A percentile compares a stretch with the other conserved stretches of the same genome.
These are phyloP conservation scores for Holocentrus rufus DNA, from an alignment of 2,797 vertebrate species.

Conservation along the genomic window DNA sequence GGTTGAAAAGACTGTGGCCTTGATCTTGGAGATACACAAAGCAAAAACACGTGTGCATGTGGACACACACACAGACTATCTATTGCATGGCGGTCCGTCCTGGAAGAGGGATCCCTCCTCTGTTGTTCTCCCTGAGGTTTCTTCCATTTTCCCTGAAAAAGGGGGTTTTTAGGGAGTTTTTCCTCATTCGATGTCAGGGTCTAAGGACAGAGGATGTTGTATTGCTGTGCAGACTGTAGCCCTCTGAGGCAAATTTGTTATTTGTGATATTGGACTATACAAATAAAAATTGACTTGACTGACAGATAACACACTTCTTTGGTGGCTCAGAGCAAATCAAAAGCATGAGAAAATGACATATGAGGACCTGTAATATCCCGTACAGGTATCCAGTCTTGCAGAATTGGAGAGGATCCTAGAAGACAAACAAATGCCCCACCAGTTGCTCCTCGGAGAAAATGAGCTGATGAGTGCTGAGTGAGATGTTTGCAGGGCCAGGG, in stretches of 20 bases:
- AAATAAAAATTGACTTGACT: too few relatives aligned
- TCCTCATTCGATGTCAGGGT: too few relatives aligned
- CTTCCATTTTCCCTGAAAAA: too few relatives aligned
- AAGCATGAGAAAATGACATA: conserved; percentile 37
- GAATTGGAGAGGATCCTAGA: conserved; percentile 49
- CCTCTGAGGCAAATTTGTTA: too few relatives aligned
- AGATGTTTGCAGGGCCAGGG: conserved; percentile 75
- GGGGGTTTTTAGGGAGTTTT: too few relatives aligned
- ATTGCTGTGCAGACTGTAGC: too few relatives aligned
- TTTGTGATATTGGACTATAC: too few relatives aligned
- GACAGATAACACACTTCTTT: conserved; percentile 47
- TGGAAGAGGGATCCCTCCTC: too few relatives aligned
- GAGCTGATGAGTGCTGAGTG: conserved; percentile 76
- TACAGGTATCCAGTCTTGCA: conserved; percentile 41
- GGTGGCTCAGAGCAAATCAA: conserved; percentile 2
- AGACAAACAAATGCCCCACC: conserved; percentile 63
- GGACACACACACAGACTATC: conserved; percentile 24
- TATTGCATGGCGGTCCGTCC: too few relatives aligned
- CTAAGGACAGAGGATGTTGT: too few relatives aligned
- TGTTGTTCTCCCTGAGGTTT: too few relatives aligned
- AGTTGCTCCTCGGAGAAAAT: conserved; percentile 76
- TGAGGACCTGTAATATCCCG: conserved; percentile 50
- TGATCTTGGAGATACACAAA: conserved; percentile 65
- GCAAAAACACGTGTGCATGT: conserved; percentile 46
- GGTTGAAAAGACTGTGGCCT: conserved; percentile 72